Base-by-base conservation (phyloP, 2,888 invertebrate species). In the Mythimna albipuncta region DNA sequence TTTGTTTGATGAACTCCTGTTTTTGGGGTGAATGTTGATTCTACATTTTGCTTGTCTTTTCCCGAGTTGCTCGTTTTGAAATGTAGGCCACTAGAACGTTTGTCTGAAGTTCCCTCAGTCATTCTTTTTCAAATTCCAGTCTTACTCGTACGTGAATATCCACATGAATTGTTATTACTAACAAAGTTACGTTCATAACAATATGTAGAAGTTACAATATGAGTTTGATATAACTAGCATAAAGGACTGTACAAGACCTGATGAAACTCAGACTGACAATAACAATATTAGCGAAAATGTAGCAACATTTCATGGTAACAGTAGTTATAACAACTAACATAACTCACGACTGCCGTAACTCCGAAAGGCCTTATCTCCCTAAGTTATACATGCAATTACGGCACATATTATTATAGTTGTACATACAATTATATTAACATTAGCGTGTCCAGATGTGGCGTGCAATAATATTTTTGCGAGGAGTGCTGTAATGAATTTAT, bases 401-500 rank as follows among this genome's bases (percentile, higher is more conserved):
- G 73, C 79, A 78, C 72, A 72, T 77, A 83, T 77, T 84, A 82
- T 81, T 79, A 77, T 81, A 81, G 74, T 74, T 74, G 62, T 69
- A 82, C 77, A 84, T 79, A 82, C 80, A 81, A 86, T 86, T 86
- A 79, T 84, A 71, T 79, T 69, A 74, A 74, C 77, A 84, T 84
- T 85, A 84, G 77, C 71, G 90, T 89, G 86, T 87, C 87, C 89
- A 88, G 90, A 90, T 89, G 89, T 85, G 84, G 87, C 81, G 81
- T 85, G 84, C 89, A 87, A 88, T 89, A 87, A 89, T 92, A 90
- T 91, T 93, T 92, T 92, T 91, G 90, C 90, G 87, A 88, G 85
- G 83, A 84, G 85, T 82, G 83, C 85, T 85, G 86, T 89, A 89
- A 92, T 91, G 90, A 91, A 92, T 92, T 92, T 92, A 92, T 91